phyloP scores from a whole-genome alignment of 1,140 invertebrate species.

The Aradophagus sp. region DNA sequence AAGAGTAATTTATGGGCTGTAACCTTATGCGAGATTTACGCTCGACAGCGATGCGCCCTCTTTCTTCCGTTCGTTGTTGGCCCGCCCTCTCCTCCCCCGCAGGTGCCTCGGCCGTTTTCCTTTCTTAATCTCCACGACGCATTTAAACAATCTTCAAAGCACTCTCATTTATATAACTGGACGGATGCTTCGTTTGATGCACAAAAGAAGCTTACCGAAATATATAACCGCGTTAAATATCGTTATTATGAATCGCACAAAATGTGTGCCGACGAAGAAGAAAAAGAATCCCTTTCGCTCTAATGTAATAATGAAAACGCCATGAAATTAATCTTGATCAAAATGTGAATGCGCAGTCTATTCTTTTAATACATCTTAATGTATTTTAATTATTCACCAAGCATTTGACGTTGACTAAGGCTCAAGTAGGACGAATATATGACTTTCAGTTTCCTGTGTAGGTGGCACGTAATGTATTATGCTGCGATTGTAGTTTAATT shows the following conservation, averaged over 20 bases:
- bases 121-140: slow-evolving; percentile 46
- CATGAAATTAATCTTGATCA: too few species aligned
- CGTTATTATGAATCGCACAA: slow-evolving; percentile 21
- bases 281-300: too few species aligned
- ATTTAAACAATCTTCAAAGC: slow-evolving; percentile 58
- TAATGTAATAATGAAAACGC: too few species aligned
- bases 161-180: slow-evolving; percentile 49
- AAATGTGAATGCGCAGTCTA: too few species aligned
- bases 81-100: slow-evolving; percentile 36
- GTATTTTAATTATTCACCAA: too few species aligned
- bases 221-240: slow-evolving; percentile 43
- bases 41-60: slow-evolving; percentile 53
- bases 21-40: slow-evolving; percentile 62
- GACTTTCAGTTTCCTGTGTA: too few species aligned
- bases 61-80: slow-evolving; percentile 42
- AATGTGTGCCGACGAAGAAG: slow-evolving; percentile 1
- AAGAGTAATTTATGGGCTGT: slow-evolving; percentile 71
- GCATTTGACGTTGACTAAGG: too few species aligned
- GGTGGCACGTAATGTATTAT: too few species aligned
- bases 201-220: slow-evolving; percentile 26
- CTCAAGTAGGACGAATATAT: too few species aligned
- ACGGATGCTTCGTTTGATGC: slow-evolving; percentile 28
- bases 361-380: too few species aligned
- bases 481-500: too few species aligned
- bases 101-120: slow-evolving; percentile 23